phyloP scores from a whole-genome alignment of 2,797 vertebrate species.

The Lateolabrax maculatus region DNA sequence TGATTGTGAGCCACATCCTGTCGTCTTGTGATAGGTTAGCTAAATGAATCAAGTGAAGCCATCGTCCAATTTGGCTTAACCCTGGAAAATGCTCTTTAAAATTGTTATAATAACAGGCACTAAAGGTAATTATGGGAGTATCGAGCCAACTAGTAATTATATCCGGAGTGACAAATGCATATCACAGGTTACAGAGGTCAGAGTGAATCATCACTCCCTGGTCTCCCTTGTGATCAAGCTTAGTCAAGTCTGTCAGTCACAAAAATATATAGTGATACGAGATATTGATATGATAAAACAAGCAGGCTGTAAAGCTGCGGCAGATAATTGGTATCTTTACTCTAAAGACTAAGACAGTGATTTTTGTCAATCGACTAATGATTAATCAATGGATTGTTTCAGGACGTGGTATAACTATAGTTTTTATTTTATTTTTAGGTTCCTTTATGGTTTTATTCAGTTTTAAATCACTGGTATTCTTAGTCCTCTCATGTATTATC shows the following conservation, averaged over 20 bases:
- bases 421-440: not conserved
- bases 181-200: slow-evolving; percentile 45
- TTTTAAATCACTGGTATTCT: not conserved
- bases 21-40: not conserved
- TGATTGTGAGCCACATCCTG: not conserved
- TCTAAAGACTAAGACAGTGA: not conserved
- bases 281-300: not conserved
- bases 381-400: not conserved
- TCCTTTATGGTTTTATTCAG: not conserved
- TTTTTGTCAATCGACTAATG: not conserved
- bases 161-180: slow-evolving; percentile 12
- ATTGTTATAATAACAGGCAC: not conserved
- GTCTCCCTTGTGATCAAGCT: not conserved
- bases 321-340: not conserved
- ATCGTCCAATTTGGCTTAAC: not conserved
- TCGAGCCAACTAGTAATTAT: not conserved
- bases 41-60: slow-evolving; percentile 10
- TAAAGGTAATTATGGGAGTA: not conserved
- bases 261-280: not conserved
- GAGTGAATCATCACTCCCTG: slow-evolving; percentile 40
- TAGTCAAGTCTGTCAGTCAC: not conserved
- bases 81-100: not conserved
- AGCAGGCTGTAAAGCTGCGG: not conserved
- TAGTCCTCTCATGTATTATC: not conserved
- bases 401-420: not conserved